Evolutionary conservation across 2,797 vertebrate genomes (phyloP), one percentile per base, ranked within the genome.

Genomic region (Acropternis orthonyx): DNA sequence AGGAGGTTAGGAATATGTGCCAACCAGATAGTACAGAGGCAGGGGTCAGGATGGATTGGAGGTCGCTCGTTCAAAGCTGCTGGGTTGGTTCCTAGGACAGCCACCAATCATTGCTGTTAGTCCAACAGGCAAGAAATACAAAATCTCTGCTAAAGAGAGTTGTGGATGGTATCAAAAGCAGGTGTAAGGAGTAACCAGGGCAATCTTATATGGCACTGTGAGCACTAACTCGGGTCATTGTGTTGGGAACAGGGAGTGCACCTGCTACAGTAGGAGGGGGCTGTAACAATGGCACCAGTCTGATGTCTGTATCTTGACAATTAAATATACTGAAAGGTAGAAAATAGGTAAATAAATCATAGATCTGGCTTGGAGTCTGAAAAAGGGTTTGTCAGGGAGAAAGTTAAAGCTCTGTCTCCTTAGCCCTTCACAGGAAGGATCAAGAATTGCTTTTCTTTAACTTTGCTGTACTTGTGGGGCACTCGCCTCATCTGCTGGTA

Each of bases 141-240:
- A 73, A 88, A 61, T 63, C 39, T 46, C 39, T 59, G 59, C 52
- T 74, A 61, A 58, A 69, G 23, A 34, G 21, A 54, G 32, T 44
- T 1, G 0, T 23, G 28, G 36, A 10, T 0, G 0, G 8, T 62
- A 36, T 14, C 18, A 11, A 36, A 83, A 85, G 32, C 32, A 5
- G 9, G 4, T 56, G 14, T 34, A 18, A 41, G 39, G 14, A 43
- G 59, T 48, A 62, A 74, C 24, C 16, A 48, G 55, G 28, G 23
- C 1, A 1, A 59, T 59, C 71, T 75, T 26, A 2, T 15, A 4
- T 22, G 30, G 15, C 69, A 73, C 30, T 17, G 21, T 49, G 51
- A 43, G 46, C 14, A 5, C 43, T 56, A 48, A 9, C 12, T 52
- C 71, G 84, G 55, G 30, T 51, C 26, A 74, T 5, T 30, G 17